Conservation (phyloP, 1,140 invertebrate species). For the Pseudomyrmex cubaensis region DNA sequence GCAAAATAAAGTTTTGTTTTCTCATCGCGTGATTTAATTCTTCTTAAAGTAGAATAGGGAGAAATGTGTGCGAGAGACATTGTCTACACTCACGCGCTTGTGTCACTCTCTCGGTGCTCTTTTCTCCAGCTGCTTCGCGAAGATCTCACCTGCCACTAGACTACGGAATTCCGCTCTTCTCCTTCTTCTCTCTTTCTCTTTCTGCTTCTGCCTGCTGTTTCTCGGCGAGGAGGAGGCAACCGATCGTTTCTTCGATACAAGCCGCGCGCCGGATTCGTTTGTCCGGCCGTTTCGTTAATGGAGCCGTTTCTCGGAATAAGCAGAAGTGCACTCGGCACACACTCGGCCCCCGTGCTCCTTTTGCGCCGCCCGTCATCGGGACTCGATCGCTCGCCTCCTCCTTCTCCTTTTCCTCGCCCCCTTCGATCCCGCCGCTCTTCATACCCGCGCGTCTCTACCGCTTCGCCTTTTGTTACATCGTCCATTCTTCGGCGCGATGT, state of each 20-base stretch:
- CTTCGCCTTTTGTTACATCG: conserved; percentile 57
- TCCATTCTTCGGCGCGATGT: conserved; percentile 28
- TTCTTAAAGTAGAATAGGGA: no score
- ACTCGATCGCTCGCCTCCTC: conserved; percentile 57
- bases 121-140: conserved; percentile 37
- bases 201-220: neutral
- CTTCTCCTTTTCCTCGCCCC: neutral
- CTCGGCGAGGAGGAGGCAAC: conserved; percentile 57
- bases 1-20: no score
- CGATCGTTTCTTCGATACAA: conserved; percentile 71
- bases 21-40: no score
- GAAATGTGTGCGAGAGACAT: no score
- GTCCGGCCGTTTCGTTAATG: conserved; percentile 75
- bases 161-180: conserved; percentile 42
- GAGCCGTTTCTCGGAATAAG: conserved; percentile 77
- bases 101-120: conserved; percentile 31
- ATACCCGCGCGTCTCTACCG: conserved; percentile 15
- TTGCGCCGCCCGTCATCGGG: conserved; percentile 63
- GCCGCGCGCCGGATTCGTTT: conserved; percentile 70
- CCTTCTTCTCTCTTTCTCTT: conserved; percentile 19
- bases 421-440: neutral
- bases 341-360: conserved; percentile 41
- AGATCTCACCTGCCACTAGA: conserved; percentile 54
- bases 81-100: neutral
- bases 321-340: conserved; percentile 53